phyloP scores from a whole-genome alignment of 2,888 invertebrate genomes.

The Heliconius cydno region DNA sequence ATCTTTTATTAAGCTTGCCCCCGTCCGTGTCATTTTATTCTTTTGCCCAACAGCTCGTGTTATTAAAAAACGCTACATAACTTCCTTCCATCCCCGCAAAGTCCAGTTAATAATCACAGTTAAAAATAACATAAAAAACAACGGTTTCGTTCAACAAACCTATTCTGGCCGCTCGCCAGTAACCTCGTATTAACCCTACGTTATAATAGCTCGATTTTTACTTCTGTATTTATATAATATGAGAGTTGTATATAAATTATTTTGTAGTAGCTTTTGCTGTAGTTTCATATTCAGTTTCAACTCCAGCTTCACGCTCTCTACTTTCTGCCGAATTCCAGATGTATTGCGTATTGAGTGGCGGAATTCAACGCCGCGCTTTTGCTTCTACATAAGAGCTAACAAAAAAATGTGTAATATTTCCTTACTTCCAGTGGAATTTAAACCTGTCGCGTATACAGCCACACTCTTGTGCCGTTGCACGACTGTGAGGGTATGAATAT shows the following conservation, averaged over 20 bases:
- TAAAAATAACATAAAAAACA: conserved; percentile 32
- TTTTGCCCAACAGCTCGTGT: conserved; percentile 5
- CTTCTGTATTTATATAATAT: conserved; percentile 10
- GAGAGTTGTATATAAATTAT: neutral
- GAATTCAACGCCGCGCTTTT: too few relatives aligned
- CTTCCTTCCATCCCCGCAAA: conserved; percentile 6
- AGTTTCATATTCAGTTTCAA: neutral
- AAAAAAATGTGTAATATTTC: too few relatives aligned
- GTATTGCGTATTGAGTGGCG: too few relatives aligned
- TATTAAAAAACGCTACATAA: conserved; percentile 23
- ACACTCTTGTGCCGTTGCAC: too few relatives aligned
- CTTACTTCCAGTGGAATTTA: too few relatives aligned
- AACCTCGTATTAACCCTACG: conserved; percentile 35
- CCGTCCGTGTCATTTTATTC: conserved; percentile 4
- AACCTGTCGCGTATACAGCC: too few relatives aligned
- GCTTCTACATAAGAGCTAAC: too few relatives aligned
- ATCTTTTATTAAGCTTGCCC: neutral
- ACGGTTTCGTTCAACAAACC: conserved; percentile 22
- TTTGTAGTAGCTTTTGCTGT: neutral
- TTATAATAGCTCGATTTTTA: conserved; percentile 25
- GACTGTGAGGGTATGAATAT: too few relatives aligned
- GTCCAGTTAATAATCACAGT: conserved; percentile 29
- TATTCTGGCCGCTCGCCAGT: conserved; percentile 34
- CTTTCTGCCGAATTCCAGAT: too few relatives aligned
- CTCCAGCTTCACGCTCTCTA: too few relatives aligned